Conservation (phyloP, 1,140 invertebrate genomes). For the Heliconius nattereri region DNA sequence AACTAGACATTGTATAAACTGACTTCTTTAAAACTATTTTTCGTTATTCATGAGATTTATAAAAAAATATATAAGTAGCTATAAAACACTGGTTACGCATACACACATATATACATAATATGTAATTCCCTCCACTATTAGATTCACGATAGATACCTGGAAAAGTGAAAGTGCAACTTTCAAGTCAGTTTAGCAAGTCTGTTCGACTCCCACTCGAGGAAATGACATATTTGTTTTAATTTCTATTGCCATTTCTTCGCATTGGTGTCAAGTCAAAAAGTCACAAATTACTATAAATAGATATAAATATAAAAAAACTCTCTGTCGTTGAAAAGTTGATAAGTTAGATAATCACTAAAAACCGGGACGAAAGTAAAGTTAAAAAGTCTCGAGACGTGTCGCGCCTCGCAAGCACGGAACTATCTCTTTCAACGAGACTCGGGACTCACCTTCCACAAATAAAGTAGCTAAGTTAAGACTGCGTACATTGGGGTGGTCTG, state of each 20-base stretch:
- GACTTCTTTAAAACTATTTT: too few relatives aligned
- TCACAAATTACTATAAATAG: not conserved
- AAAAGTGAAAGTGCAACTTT: constrained; percentile 18
- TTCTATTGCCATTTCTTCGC: too few relatives aligned
- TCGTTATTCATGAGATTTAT: too few relatives aligned
- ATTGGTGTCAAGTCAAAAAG: too few relatives aligned
- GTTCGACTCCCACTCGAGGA: too few relatives aligned
- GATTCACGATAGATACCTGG: not conserved
- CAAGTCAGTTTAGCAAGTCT: too few relatives aligned
- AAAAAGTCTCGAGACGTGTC: constrained; percentile 61
- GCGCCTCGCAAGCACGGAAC: constrained; percentile 52
- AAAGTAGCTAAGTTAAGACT: constrained; percentile 63
- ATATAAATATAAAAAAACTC: not conserved
- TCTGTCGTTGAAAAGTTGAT: constrained; percentile 12
- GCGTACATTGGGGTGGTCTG: constrained; percentile 24
- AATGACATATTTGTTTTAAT: too few relatives aligned
- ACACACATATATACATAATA: not conserved
- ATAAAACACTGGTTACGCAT: not conserved
- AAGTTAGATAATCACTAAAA: constrained; percentile 52
- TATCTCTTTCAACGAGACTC: constrained; percentile 67
- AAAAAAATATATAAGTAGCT: not conserved
- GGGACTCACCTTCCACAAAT: constrained; percentile 60
- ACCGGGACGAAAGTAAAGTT: constrained; percentile 60
- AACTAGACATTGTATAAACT: too few relatives aligned
- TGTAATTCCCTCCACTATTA: not conserved